Evolutionary conservation across 2,113 vertebrate species (phyloP).

Genomic region (Misgurnus anguillicaudatus): DNA sequence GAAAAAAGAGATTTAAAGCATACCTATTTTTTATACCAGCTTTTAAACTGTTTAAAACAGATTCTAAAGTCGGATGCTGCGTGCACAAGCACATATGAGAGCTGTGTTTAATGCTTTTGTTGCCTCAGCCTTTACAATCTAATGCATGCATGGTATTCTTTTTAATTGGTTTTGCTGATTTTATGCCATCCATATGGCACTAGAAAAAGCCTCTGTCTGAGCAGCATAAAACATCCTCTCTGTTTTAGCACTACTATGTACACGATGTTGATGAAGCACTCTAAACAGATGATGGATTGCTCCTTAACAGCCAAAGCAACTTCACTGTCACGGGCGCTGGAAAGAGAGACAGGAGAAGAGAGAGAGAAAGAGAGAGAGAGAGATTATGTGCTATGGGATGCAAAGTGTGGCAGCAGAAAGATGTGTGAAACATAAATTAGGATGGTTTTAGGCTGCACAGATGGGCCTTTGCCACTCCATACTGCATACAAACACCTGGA

Average conservation of each 20-base stretch:
- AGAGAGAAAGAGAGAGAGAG: slow-evolving; percentile 18
- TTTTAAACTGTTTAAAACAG: background rate
- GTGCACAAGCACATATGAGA: background rate
- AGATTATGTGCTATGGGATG: slow-evolving; percentile 42
- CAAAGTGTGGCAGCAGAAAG: slow-evolving; percentile 38
- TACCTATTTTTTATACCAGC: too few relatives aligned
- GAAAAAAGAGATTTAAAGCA: too few relatives aligned
- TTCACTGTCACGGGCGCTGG: slow-evolving; percentile 61
- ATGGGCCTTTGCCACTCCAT: slow-evolving; percentile 61
- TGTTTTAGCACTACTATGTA: slow-evolving; percentile 46
- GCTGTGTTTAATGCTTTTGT: slow-evolving; percentile 2
- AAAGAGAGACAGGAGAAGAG: slow-evolving; percentile 22
- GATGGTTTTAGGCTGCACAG: slow-evolving; percentile 62
- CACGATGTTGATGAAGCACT: slow-evolving; percentile 58
- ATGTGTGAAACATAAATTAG: slow-evolving; percentile 70
- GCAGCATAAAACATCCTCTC: slow-evolving; percentile 43
- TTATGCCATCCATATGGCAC: slow-evolving; percentile 51
- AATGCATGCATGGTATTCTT: slow-evolving; percentile 37
- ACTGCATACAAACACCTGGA: slow-evolving; percentile 62
- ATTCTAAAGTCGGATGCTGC: slow-evolving; percentile 4
- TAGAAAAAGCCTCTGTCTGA: slow-evolving; percentile 13
- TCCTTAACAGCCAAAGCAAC: slow-evolving; percentile 66
- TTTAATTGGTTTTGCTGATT: slow-evolving; percentile 41
- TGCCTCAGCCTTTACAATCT: slow-evolving; percentile 18
- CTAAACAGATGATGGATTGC: slow-evolving; percentile 72